Base-by-base conservation (phyloP, 1,140 invertebrate genomes). In the Bombus picipes region DNA sequence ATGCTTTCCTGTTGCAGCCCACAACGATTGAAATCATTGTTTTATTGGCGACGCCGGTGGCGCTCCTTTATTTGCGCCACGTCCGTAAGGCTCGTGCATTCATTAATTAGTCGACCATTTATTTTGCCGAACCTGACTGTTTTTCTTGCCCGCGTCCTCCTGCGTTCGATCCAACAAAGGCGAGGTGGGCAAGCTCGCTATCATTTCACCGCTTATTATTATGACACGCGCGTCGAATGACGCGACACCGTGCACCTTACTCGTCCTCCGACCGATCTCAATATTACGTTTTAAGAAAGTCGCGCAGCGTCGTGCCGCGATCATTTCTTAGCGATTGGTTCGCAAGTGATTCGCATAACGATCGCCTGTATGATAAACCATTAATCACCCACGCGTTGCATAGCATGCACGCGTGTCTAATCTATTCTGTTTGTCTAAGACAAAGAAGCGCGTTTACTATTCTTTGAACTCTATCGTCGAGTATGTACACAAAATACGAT, bases 41-140 rank as follows among this genome's bases (percentile, higher is more conserved):
- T 53, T 78, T 25, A n/a, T 62, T 13, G n/a, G 9, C 43, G 81
- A 70, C 47, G 39, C 34, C 9, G n/a, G 5, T 34, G 77, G 47
- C 88, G 78, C 88, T 80, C 85, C 88, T 84, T 89, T 87, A 85
- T 90, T 89, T 83, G 84, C 85, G 28, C 32, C 41, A 25, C 41
- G 77, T 79, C 77, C 47, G 66, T 74, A 25, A 41, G 70, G 15
- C 70, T n/a, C 37, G n/a, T n/a, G 81, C 85, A 78, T 86, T 72
- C 80, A 81, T 90, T 90, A 86, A 90, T 90, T 88, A 88, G 86
- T 25, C 75, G 89, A n/a, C 74, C 82, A 79, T 88, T 90, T 82
- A 75, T 90, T 90, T 88, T 78, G 78, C 75, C 70, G 43, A 74
- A 78, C 18, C 59, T 68, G 68, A 68, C 41, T 65, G 34, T 71